These are phyloP conservation scores for Mactromeris polynyma DNA, from an alignment of 2,888 invertebrate genomes.

Conservation along the genomic window DNA sequence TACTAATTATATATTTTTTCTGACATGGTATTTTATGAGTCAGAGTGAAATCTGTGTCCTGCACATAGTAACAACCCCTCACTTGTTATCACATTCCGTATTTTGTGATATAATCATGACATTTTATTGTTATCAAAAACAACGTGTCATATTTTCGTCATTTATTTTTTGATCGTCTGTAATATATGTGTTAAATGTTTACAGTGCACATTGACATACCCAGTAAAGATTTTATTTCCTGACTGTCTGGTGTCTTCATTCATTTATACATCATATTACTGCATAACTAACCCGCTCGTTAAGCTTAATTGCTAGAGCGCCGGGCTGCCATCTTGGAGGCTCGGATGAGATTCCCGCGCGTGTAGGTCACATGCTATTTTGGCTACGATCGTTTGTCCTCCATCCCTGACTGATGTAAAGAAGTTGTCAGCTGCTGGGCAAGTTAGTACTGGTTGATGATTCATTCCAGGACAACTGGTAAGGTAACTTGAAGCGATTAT, in stretches of 20 bases:
- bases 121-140: not conserved
- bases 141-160: not conserved
- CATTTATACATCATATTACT: too few species aligned
- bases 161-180: conserved; percentile 11
- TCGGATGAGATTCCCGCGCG: too few species aligned
- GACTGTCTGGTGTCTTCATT: not conserved
- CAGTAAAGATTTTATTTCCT: conserved; percentile 25
- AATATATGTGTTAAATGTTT: conserved; percentile 15
- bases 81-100: conserved; percentile 6
- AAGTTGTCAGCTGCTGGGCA: too few species aligned
- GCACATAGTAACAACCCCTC: conserved; percentile 11
- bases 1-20: not conserved
- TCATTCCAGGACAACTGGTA: too few species aligned
- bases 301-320: too few species aligned
- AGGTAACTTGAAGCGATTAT: too few species aligned
- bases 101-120: conserved; percentile 14
- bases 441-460: too few species aligned
- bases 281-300: too few species aligned
- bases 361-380: too few species aligned
- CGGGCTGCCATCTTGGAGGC: too few species aligned
- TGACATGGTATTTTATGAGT: conserved; percentile 5
- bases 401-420: too few species aligned
- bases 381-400: too few species aligned
- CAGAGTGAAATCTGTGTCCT: not conserved
- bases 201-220: conserved; percentile 18